Evolutionary conservation across 2,888 invertebrate genomes (phyloP).

Genomic region (Sphaerophoria taeniata): DNA sequence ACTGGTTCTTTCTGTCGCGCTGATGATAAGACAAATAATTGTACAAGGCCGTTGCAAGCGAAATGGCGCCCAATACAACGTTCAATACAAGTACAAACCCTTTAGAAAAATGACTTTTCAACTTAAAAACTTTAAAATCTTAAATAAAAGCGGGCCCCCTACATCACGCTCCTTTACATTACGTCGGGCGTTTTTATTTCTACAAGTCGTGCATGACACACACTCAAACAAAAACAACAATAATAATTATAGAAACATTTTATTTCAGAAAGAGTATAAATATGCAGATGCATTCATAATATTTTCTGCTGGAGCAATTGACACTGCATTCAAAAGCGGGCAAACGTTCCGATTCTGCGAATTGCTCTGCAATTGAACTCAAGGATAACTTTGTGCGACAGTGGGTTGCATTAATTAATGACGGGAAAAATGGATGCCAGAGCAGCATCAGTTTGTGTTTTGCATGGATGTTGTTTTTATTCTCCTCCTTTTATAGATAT

Average conservation of each 20-base stretch:
- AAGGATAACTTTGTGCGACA: slow-evolving; percentile 68
- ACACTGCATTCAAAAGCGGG: slow-evolving; percentile 67
- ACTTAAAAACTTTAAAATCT: no score
- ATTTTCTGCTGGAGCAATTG: slow-evolving; percentile 66
- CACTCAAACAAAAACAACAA: neutral
- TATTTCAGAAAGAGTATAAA: slow-evolving; percentile 36
- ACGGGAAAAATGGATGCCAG: slow-evolving; percentile 64
- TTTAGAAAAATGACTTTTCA: neutral
- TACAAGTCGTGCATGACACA: neutral
- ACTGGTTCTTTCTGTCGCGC: slow-evolving; percentile 63
- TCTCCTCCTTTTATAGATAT: slow-evolving; percentile 8
- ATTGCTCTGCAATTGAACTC: slow-evolving; percentile 66
- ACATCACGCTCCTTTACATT: neutral
- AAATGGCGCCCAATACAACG: neutral
- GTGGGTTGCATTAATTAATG: slow-evolving; percentile 72
- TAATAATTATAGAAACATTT: slow-evolving; percentile 39
- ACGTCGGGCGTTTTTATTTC: neutral
- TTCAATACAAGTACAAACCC: neutral
- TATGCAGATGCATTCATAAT: slow-evolving; percentile 70
- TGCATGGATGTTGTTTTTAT: slow-evolving; percentile 32
- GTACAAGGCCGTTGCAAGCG: neutral
- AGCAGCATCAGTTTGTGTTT: slow-evolving; percentile 36
- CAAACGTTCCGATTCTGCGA: slow-evolving; percentile 54
- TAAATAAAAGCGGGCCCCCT: no score
- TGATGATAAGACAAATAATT: slow-evolving; percentile 62